phyloP scores from a whole-genome alignment of 2,797 vertebrate species.

The Liparis tanakae region DNA sequence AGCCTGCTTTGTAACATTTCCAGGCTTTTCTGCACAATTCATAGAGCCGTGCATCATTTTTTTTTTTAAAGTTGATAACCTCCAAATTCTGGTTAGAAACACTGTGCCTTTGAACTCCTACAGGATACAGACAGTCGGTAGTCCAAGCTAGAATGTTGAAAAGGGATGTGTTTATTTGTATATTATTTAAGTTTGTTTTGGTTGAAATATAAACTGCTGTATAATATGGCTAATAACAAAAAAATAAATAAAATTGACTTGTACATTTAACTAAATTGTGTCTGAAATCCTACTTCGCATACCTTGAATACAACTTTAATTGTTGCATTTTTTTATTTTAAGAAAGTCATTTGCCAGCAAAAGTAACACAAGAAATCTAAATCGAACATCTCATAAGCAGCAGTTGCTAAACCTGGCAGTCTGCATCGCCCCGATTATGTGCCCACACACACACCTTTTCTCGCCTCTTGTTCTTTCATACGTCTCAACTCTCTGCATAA shows the following conservation, averaged over 20 bases:
- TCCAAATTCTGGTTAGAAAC: conserved; percentile 21
- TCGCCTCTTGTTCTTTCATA: neutral
- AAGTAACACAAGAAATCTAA: too few species aligned
- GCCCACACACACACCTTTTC: conserved; percentile 9
- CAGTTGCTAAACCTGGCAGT: conserved; percentile 30
- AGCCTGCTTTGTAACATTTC: conserved; percentile 47
- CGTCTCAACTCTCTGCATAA: neutral
- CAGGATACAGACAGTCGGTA: neutral
- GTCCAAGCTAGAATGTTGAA: neutral
- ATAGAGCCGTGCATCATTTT: conserved; percentile 23
- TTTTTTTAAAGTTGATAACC: conserved; percentile 15
- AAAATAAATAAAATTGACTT: neutral
- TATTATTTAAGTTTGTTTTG: neutral
- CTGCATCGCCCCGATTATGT: conserved; percentile 11
- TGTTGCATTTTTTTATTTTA: neutral
- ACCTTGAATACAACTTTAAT: neutral
- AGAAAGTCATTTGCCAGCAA: too few species aligned
- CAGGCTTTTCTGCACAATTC: conserved; percentile 37
- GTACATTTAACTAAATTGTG: conserved; percentile 1
- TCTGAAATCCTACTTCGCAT: neutral
- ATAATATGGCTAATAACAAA: neutral
- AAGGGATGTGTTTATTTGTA: neutral
- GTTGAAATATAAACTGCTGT: neutral
- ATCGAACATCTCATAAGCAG: conserved; percentile 12
- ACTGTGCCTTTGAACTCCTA: conserved; percentile 5